Evolutionary conservation across 2,888 invertebrate species (phyloP).

Genomic region (Luperina testacea): DNA sequence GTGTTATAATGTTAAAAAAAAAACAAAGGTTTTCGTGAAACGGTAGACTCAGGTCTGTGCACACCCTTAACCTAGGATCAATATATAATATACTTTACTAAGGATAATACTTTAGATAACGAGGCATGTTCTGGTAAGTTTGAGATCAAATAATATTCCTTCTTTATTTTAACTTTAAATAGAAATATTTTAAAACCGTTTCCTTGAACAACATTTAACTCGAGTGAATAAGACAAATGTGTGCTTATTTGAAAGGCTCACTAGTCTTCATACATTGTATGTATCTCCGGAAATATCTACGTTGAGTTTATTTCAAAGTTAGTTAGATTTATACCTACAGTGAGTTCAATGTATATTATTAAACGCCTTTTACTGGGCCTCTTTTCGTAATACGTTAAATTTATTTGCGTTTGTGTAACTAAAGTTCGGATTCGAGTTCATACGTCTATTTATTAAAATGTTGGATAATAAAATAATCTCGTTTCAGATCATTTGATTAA

Average conservation of each 20-base stretch:
- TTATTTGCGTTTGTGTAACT: constrained; percentile 73
- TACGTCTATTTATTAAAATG: constrained; percentile 44
- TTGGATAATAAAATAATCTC: constrained; percentile 14
- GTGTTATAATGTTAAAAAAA: not conserved
- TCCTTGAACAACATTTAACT: constrained; percentile 18
- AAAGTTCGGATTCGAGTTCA: constrained; percentile 61
- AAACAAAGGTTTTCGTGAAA: too few relatives aligned
- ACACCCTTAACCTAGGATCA: not conserved
- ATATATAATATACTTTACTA: not conserved
- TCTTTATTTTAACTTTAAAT: not conserved
- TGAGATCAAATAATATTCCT: not conserved
- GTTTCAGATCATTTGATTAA: not conserved
- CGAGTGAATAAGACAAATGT: constrained; percentile 35
- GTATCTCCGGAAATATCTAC: not conserved
- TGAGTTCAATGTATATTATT: not conserved
- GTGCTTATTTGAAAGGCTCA: constrained; percentile 16
- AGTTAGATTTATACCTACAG: not conserved
- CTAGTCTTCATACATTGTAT: constrained; percentile 8
- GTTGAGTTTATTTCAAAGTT: not conserved
- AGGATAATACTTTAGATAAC: not conserved
- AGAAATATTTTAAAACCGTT: not conserved
- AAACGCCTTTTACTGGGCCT: constrained; percentile 75
- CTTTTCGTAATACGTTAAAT: constrained; percentile 75
- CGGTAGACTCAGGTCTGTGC: not conserved
- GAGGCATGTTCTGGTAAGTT: not conserved